Evolutionary conservation across 2,113 vertebrate genomes (phyloP), one percentile per base, ranked within the genome.

Genomic region (Dromiciops gliroides): DNA sequence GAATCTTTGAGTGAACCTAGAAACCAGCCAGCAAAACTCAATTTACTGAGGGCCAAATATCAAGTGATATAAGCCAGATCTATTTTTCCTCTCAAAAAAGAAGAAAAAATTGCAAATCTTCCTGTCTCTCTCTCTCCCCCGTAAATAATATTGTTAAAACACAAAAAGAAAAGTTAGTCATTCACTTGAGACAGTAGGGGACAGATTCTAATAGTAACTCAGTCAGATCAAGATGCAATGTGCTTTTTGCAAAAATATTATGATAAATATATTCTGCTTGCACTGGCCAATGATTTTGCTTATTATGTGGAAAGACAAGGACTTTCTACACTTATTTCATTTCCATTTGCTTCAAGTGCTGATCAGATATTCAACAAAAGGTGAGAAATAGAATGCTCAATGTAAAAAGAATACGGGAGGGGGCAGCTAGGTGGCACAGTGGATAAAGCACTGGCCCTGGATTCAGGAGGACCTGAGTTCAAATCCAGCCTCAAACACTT

Each of bases 191-290:
- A 83, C n/a, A 83, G n/a, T 83, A 44, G n/a, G 67, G n/a, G 67
- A 83, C 67, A 83, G n/a, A 44, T 44, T 83, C 67, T 83, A 83
- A 83, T 44, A 83, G 67, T 44, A 83, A 83, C n/a, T 83, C 67
- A 83, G 67, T 22, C 60, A n/a, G 60, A 44, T 44, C 67, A 44
- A 83, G 67, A 83, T 83, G 67, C 67, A 83, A 6, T 83, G 37
- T 83, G 67, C 67, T 83, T 44, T 83, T 83, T 83, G n/a, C 67
- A 83, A 83, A 83, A 83, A 83, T 83, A 83, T 83, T 83, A 83
- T 83, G 67, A 83, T 83, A 83, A 83, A 83, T 44, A 83, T 83
- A 83, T 83, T 83, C 67, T 83, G 67, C n/a, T 83, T 22, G 37
- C n/a, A 44, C 16, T 83, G 67, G 67, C 67, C 67, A 83, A 83